A percentile compares a stretch with the other conserved stretches of the same genome.
Evolutionary conservation across 2,797 vertebrate species (phyloP).

Genomic region (Myotis daubentonii): DNA sequence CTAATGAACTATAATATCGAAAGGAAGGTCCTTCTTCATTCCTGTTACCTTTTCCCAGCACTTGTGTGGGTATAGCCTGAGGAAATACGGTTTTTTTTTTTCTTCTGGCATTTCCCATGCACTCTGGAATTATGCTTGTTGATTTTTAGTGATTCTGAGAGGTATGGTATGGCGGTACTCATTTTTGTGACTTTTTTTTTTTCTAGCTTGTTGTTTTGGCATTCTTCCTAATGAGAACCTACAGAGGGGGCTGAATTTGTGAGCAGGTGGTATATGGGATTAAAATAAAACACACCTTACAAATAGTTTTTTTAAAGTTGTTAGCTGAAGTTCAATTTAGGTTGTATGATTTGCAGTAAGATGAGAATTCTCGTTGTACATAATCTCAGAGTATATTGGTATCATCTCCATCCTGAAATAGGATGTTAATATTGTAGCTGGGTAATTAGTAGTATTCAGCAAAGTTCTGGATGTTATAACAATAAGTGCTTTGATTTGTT

Average conservation of each 20-base stretch:
- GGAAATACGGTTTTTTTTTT: neutral
- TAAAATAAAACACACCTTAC: neutral
- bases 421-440: neutral
- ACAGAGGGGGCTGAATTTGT: conserved; percentile 9
- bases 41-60: neutral
- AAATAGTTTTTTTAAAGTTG: conserved; percentile 32
- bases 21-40: neutral
- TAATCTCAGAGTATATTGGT: neutral
- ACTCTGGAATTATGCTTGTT: conserved; percentile 10
- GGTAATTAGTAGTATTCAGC: neutral
- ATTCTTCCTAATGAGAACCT: conserved; percentile 55
- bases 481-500: neutral
- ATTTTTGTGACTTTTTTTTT: conserved; percentile 55
- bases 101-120: neutral
- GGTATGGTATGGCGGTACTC: neutral
- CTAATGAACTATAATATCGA: neutral
- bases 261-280: conserved; percentile 51
- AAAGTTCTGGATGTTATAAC: conserved; percentile 7
- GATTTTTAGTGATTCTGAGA: conserved; percentile 52
- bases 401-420: neutral
- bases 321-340: conserved; percentile 19
- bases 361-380: neutral
- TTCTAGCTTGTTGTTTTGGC: conserved; percentile 39
- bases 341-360: neutral
- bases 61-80: neutral